Conservation (phyloP, 2,797 vertebrate genomes). For the Sparidentex hasta region DNA sequence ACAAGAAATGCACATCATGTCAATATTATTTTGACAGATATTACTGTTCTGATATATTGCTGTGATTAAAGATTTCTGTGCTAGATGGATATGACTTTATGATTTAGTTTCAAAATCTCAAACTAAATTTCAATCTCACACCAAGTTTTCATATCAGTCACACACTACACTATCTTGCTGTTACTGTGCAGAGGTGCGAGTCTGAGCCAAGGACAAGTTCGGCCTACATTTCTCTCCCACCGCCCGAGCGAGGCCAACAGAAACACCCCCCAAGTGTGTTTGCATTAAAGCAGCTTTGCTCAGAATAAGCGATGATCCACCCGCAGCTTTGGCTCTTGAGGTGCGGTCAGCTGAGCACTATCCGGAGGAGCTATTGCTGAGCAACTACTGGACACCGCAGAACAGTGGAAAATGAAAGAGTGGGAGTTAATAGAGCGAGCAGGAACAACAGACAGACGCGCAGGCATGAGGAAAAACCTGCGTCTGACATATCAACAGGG, state of each 20-base stretch:
- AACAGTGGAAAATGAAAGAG: slow-evolving; percentile 60
- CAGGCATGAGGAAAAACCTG: slow-evolving; percentile 22
- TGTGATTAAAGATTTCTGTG: neutral
- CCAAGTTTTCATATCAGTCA: neutral
- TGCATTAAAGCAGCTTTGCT: slow-evolving; percentile 53
- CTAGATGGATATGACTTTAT: neutral
- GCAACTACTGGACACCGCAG: slow-evolving; percentile 49
- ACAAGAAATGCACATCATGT: too few relatives aligned
- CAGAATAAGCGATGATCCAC: slow-evolving; percentile 52
- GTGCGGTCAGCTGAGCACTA: slow-evolving; percentile 41
- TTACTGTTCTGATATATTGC: too few relatives aligned
- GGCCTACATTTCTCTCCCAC: slow-evolving; percentile 34
- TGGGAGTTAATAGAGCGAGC: slow-evolving; percentile 38
- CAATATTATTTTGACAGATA: too few relatives aligned
- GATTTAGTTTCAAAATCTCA: neutral
- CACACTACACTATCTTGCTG: neutral
- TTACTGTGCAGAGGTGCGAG: slow-evolving; percentile 8
- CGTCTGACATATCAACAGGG: slow-evolving; percentile 31
- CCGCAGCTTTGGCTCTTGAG: slow-evolving; percentile 51
- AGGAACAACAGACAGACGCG: slow-evolving; percentile 35
- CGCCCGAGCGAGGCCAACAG: slow-evolving; percentile 48
- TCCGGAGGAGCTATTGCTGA: slow-evolving; percentile 38
- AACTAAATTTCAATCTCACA: neutral
- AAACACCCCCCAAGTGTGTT: slow-evolving; percentile 54
- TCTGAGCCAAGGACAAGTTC: slow-evolving; percentile 33